A percentile compares a stretch with the other conserved stretches of the same genome.
Conservation (phyloP, 1,140 invertebrate species). For the Apis cerana region DNA sequence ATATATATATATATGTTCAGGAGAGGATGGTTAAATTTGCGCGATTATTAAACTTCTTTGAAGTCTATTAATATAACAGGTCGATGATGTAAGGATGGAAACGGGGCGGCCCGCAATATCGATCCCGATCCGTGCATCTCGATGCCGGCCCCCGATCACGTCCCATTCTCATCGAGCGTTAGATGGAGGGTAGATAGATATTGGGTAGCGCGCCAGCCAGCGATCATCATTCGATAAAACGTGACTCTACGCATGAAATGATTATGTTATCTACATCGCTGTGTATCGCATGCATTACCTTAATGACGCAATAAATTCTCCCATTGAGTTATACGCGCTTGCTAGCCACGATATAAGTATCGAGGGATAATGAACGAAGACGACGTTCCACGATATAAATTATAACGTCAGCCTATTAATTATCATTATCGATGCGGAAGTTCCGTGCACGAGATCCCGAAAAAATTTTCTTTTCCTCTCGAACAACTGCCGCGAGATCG, state of each 20-base stretch:
- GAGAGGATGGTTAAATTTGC: not conserved
- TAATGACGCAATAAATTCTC: slow-evolving; percentile 49
- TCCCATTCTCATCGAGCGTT: not conserved
- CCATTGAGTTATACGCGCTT: slow-evolving; percentile 35
- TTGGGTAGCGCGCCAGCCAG: not conserved
- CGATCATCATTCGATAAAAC: slow-evolving; percentile 27
- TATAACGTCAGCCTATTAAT: slow-evolving; percentile 42
- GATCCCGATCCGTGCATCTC: not conserved
- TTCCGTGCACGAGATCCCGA: not conserved
- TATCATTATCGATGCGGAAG: slow-evolving; percentile 46
- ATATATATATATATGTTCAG: too few species aligned
- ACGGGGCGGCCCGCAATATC: slow-evolving; percentile 1
- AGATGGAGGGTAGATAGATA: slow-evolving; percentile 1
- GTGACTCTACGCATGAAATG: slow-evolving; percentile 36
- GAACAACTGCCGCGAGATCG: not conserved
- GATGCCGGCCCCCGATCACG: not conserved
- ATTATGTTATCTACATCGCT: slow-evolving; percentile 44
- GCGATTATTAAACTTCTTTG: not conserved
- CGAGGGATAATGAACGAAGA: slow-evolving; percentile 44
- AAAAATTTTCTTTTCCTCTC: not conserved
- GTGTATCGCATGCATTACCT: slow-evolving; percentile 49
- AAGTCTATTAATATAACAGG: not conserved
- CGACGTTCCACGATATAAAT: slow-evolving; percentile 45
- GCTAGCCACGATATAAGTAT: not conserved
- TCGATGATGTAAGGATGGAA: not conserved